Evolutionary conservation across 2,888 invertebrate genomes (phyloP).

Genomic region (Desoria tigrina): DNA sequence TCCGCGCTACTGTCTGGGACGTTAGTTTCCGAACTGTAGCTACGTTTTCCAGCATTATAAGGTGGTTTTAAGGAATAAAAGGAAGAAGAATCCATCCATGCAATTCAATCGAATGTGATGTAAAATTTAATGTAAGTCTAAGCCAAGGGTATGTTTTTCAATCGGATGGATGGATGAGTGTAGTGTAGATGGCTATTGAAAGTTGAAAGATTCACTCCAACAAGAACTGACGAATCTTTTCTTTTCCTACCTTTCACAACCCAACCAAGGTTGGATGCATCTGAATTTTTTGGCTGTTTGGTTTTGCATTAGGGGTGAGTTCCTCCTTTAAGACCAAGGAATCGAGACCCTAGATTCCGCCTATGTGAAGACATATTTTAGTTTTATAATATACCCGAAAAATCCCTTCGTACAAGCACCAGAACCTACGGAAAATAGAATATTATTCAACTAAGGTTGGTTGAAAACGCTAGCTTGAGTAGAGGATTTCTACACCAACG

Average conservation of each 20-base stretch:
- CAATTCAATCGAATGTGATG: conserved; percentile 26
- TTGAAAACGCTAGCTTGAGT: too few relatives aligned
- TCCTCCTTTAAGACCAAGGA: neutral
- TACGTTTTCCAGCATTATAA: too few relatives aligned
- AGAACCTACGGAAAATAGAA: too few relatives aligned
- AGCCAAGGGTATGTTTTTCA: conserved; percentile 15
- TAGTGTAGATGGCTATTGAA: conserved; percentile 1
- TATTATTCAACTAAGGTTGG: too few relatives aligned
- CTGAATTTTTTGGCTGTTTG: conserved; percentile 48
- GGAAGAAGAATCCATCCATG: conserved; percentile 32
- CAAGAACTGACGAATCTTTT: conserved; percentile 1
- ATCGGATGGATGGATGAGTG: conserved; percentile 11
- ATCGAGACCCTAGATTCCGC: too few relatives aligned
- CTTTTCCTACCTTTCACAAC: conserved; percentile 5
- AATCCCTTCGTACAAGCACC: too few relatives aligned
- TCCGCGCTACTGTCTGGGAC: too few relatives aligned
- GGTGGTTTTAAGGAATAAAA: conserved; percentile 5
- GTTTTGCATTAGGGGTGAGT: conserved; percentile 50
- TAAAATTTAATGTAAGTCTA: conserved; percentile 17
- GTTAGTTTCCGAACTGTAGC: too few relatives aligned
- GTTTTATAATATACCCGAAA: too few relatives aligned
- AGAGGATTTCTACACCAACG: too few relatives aligned
- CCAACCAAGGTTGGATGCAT: conserved; percentile 5
- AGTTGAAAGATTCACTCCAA: conserved; percentile 11
- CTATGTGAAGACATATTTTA: too few relatives aligned